These are phyloP conservation scores for Drosophila dunni DNA, from an alignment of 1,140 invertebrate species.

Conservation along the genomic window DNA sequence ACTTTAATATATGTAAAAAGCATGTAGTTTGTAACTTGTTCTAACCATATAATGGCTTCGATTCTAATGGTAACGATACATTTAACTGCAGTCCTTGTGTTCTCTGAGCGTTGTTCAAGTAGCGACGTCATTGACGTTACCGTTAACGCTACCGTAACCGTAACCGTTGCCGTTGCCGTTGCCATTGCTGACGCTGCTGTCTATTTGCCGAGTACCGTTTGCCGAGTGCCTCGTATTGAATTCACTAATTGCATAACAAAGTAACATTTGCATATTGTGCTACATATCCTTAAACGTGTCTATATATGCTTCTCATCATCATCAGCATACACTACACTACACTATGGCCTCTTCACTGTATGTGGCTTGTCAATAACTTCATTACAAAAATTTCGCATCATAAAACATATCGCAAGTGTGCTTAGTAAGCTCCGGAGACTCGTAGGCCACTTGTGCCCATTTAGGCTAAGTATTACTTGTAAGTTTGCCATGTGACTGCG, in stretches of 20 bases:
- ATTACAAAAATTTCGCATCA: constrained; percentile 73
- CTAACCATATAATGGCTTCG: constrained; percentile 51
- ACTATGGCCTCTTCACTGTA: not conserved
- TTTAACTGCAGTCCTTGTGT: constrained; percentile 66
- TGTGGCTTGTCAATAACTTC: constrained; percentile 69
- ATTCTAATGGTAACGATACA: constrained; percentile 65
- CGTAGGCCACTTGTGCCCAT: constrained; percentile 70
- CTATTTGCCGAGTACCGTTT: constrained; percentile 59
- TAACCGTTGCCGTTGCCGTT: constrained; percentile 35
- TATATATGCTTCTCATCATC: constrained; percentile 20
- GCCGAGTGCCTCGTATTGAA: constrained; percentile 73
- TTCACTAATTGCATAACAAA: constrained; percentile 84
- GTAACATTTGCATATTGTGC: constrained; percentile 84
- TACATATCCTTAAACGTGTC: constrained; percentile 70
- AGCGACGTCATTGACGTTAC: constrained; percentile 38
- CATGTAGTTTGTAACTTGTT: constrained; percentile 32
- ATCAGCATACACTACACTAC: constrained; percentile 4
- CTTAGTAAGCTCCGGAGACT: constrained; percentile 15
- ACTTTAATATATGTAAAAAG: not conserved
- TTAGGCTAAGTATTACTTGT: constrained; percentile 80
- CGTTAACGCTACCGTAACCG: constrained; percentile 47
- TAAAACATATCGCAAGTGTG: constrained; percentile 49
- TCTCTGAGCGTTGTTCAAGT: constrained; percentile 51
- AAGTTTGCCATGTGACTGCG: constrained; percentile 77
- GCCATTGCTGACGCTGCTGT: constrained; percentile 46